Base-by-base conservation (phyloP, 2,113 vertebrate genomes). In the Laticauda colubrina region DNA sequence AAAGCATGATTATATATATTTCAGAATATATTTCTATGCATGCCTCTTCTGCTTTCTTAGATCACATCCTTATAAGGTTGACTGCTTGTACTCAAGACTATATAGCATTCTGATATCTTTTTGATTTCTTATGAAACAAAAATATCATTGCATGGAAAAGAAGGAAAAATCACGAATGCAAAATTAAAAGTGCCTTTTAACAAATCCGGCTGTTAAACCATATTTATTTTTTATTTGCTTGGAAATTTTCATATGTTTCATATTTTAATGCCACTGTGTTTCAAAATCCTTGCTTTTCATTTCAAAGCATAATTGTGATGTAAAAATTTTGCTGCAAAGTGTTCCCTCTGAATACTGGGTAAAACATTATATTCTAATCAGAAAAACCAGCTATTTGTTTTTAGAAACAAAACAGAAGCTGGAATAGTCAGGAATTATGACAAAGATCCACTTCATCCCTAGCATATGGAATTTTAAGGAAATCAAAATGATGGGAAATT, bases 271-370 rank as follows among this genome's bases (percentile, higher is more conserved):
- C 29, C 81, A 55, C 34, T 45, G 14, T 45, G 56, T 89, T 75
- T 81, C 23, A 89, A 55, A 69, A 64, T n/a, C 10, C 48, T 69
- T 88, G 48, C 87, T 92, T 89, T 75, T 92, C 55, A 81, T 92
- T 81, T 11, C 51, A 56, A 89, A 64, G 59, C 2, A 26, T 39
- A 86, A 51, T 51, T 51, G 21, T 55, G 34, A 21, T 75, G 59
- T 43, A 45, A 21, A 53, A 92, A 89, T 89, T 89, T 81, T 45
- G 12, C 1, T 89, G 56, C n/a, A 92, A 89, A 55, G 5, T 45
- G 45, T 45, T 45, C 45, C 45, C 45, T 6, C 45, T 45, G 51
- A 92, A 34, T n/a, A 64, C 61, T 29, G 18, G 64, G 21, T 21
- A 69, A 88, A 88, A 75, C 9, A 43, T n/a, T 75, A 75, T 45